These are phyloP conservation scores for Heterocephalus glaber DNA, from an alignment of 2,113 vertebrate genomes.

Conservation along the genomic window DNA sequence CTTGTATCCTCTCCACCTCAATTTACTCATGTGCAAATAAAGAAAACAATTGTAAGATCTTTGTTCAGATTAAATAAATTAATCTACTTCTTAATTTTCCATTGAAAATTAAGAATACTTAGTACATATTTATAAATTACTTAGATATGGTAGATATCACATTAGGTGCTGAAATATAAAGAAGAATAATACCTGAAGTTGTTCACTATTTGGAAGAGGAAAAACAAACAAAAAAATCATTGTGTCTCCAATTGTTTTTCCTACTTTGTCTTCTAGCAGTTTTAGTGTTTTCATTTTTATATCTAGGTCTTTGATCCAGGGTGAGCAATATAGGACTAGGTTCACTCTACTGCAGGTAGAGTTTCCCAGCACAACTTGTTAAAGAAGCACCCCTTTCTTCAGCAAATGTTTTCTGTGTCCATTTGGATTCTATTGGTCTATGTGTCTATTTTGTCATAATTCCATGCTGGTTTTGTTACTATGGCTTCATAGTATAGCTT, in stretches of 20 bases:
- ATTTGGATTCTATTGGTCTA: background rate
- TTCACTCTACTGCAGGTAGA: background rate
- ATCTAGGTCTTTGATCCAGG: background rate
- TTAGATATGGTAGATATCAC: background rate
- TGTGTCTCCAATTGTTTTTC: background rate
- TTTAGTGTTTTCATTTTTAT: background rate
- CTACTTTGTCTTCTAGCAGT: background rate
- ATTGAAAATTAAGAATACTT: conserved; percentile 33
- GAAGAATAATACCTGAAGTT: background rate
- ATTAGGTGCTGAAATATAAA: background rate
- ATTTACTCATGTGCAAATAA: background rate
- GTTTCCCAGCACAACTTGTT: background rate
- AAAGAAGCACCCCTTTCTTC: background rate
- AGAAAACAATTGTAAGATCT: background rate
- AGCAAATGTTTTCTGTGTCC: background rate
- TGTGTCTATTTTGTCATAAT: background rate
- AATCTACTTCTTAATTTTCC: background rate
- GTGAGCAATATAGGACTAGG: background rate
- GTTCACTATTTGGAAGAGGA: background rate
- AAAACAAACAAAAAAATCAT: conserved; percentile 3
- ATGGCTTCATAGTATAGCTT: background rate
- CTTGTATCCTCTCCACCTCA: background rate
- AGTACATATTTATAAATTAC: background rate
- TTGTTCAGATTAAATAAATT: background rate
- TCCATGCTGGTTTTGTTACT: background rate